Base-by-base conservation (phyloP, 2,888 invertebrate species). In the Netelia virgata region DNA sequence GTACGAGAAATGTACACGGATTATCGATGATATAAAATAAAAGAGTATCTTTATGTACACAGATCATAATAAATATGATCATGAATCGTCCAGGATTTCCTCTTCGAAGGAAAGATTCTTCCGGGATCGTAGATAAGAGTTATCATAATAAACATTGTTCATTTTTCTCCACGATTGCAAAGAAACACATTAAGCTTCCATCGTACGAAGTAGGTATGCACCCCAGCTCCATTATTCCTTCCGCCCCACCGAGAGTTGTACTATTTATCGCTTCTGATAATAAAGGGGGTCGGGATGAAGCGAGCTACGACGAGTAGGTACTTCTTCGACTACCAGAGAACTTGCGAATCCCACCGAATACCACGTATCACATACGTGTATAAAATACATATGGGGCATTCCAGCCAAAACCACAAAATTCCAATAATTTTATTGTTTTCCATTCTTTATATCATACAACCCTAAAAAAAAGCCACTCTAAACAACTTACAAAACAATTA, bases 191-290 rank as follows among this genome's bases (percentile, higher is more conserved):
- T 55, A n/a, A 16, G 50, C 50, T 8, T 68, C 47, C 50, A 41
- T 43, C 3, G 68, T 14, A 2, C 23, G 68, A 9, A 20, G n/a
- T n/a, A n/a, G n/a, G n/a, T n/a, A n/a, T n/a, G n/a, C n/a, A 6
- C 11, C 18, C n/a, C 50, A 28, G n/a, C 68, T 53, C 11, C 50
- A 69, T 53, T 53, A 28, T 69, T 53, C 53, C 11, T 16, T 14
- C 14, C 14, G 50, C 47, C 23, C n/a, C 8, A 28, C 23, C 50
- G 28, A 53, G 28, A 53, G 1, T 11, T n/a, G 20, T 28, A 53
- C 11, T 23, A 68, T 68, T 50, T 50, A 68, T 68, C 68, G 68
- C 23, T 23, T 8, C 23, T 47, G 68, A 50, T 23, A 68, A 18
- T 18, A 47, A 47, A 66, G 47, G 43, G 20, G 47, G 16, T 64